A percentile compares a stretch with the other conserved stretches of the same genome.
Conservation (phyloP, 2,797 vertebrate genomes). For the Pogoniulus pusillus region DNA sequence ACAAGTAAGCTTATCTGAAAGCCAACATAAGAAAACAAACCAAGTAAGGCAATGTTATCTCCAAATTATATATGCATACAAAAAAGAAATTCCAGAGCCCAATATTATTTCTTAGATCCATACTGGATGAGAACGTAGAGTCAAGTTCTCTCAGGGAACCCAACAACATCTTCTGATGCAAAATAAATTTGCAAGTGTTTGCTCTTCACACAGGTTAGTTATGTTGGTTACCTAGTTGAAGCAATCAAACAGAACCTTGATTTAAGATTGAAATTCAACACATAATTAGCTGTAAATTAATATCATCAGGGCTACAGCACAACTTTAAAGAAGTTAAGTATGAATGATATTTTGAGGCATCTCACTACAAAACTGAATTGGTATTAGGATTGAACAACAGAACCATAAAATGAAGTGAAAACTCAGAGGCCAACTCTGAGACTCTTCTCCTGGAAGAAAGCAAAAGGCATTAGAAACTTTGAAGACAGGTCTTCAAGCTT, state of each 20-base stretch:
- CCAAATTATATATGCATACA: not conserved
- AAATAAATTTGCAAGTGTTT: not conserved
- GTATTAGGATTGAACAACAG: slow-evolving; percentile 38
- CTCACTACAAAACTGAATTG: not conserved
- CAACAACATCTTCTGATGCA: not conserved
- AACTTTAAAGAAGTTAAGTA: not conserved
- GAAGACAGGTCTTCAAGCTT: not conserved
- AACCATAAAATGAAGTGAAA: slow-evolving; percentile 1
- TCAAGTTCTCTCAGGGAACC: not conserved
- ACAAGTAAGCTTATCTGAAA: not conserved
- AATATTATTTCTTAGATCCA: not conserved
- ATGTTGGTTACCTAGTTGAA: not conserved
- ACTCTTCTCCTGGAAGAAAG: not conserved
- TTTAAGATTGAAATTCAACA: not conserved
- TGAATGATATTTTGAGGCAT: not conserved
- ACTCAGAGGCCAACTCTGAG: slow-evolving; percentile 9
- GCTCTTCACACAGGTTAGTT: not conserved
- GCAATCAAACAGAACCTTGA: not conserved
- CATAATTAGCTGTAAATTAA: not conserved
- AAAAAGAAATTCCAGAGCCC: not conserved
- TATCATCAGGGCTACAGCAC: not conserved
- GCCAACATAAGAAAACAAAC: not conserved
- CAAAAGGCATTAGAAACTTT: not conserved
- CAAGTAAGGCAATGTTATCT: not conserved
- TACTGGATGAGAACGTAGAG: not conserved